Evolutionary conservation across 2,113 vertebrate species (phyloP), one percentile per base, ranked within the genome.

Genomic region (human (Homo sapiens)): DNA sequence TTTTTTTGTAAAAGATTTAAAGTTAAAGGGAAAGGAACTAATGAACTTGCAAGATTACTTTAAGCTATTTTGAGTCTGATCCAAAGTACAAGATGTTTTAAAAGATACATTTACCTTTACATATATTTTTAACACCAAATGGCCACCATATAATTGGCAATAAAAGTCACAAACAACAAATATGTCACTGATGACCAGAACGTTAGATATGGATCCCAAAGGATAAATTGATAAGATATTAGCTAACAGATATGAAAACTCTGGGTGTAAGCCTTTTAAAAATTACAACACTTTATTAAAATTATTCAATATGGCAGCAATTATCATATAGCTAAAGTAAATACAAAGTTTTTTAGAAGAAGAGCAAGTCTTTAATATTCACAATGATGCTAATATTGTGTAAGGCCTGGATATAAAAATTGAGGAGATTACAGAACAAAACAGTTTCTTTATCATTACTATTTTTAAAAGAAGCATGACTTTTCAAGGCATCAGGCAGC

Each of bases 41-140:
- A 75, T 30, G 82, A 92, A 17, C 12, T 94, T 10, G 17, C 1
- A 8, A 32, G 59, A 94, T 92, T 97, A 8, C 70, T 90, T 18
- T 23, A 48, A 75, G 76, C 48, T 82, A 75, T 75, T 95, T 83
- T 94, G 73, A 94, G 72, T 78, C 0, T 95, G 38, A 87, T 78
- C 95, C 57, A 92, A 94, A 17, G 50, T 85, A 97, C 8, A 90
- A 89, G 87, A 90, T 72, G 8, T 76, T 95, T 93, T 76, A 72
- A 93, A 85, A 89, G 43, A 76, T 48, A n/a, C 4, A 84, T 78
- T 92, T 91, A 87, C 52, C 85, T 96, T 84, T 81, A 95, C 73
- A 17, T 6, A 79, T 90, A 95, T 88, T 57, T 97, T 57, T 84
- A 80, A 52, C 48, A 72, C 45, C 43, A 94, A 95, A 90, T 90